A percentile compares a stretch with the other conserved stretches of the same genome.
Conservation (phyloP, 2,888 invertebrate genomes). For the Empis stercorea region DNA sequence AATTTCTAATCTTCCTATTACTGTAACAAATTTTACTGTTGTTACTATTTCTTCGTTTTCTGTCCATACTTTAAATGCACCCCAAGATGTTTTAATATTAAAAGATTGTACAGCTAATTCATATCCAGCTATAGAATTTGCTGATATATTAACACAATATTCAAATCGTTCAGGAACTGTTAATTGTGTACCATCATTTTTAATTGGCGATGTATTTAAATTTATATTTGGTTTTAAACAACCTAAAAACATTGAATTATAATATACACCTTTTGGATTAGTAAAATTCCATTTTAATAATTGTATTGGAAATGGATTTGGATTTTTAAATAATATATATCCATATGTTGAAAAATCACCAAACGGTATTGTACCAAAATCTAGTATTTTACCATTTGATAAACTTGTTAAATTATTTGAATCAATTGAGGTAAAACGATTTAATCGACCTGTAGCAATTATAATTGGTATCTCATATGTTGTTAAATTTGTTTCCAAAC, state of each 20-base stretch:
- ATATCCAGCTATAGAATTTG: constrained; percentile 37
- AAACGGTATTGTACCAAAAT: constrained; percentile 31
- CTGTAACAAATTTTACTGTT: constrained; percentile 62
- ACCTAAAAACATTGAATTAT: constrained; percentile 40
- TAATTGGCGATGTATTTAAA: constrained; percentile 1
- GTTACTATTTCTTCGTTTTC: constrained; percentile 54
- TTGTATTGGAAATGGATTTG: constrained; percentile 30
- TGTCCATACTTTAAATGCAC: constrained; percentile 60
- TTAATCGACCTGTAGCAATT: constrained; percentile 37
- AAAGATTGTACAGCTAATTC: constrained; percentile 55
- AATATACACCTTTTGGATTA: constrained; percentile 26
- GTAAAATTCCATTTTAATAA: constrained; percentile 29
- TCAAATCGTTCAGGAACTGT: constrained; percentile 13
- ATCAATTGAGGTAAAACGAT: constrained; percentile 25
- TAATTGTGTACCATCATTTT: constrained; percentile 11
- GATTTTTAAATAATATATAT: constrained; percentile 28
- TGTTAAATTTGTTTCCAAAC: constrained; percentile 40
- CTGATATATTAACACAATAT: constrained; percentile 20
- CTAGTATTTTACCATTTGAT: constrained; percentile 24
- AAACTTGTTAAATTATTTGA: constrained; percentile 15
- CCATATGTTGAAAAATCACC: constrained; percentile 29
- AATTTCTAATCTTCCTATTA: constrained; percentile 57
- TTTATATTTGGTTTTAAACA: constrained; percentile 26
- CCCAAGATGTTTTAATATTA: constrained; percentile 51
- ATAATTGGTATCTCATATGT: constrained; percentile 38